Percentiles rank a stretch among this genome's conserved stretches.
phyloP scores from a whole-genome alignment of 2,113 vertebrate genomes.

The Cercopithecus mona region DNA sequence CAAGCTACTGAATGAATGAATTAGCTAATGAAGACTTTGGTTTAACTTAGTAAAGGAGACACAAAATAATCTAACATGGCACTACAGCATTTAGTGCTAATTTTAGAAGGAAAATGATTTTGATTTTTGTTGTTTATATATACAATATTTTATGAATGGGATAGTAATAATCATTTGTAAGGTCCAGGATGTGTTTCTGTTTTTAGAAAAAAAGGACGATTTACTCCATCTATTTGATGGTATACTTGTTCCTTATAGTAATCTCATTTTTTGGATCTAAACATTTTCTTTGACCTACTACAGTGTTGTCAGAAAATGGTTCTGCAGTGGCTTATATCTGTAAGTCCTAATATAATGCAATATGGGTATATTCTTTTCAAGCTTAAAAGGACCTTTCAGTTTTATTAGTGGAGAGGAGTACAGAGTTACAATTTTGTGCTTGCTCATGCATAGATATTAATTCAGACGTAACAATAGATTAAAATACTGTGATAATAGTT shows the following conservation, averaged over 20 bases:
- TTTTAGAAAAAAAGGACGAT: background rate
- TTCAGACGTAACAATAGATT: background rate
- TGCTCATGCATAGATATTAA: background rate
- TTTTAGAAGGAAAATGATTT: constrained; percentile 13
- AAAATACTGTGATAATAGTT: background rate
- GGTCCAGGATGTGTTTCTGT: background rate
- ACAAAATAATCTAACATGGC: background rate
- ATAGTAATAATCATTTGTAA: constrained; percentile 27
- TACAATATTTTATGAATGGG: background rate
- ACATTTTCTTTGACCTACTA: background rate
- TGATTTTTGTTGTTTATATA: background rate
- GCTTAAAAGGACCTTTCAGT: background rate
- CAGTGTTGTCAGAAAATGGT: constrained; percentile 3
- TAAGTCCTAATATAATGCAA: background rate
- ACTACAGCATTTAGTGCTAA: background rate
- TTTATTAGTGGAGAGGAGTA: background rate
- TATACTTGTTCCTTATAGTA: constrained; percentile 9
- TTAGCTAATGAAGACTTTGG: background rate
- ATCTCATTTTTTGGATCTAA: background rate
- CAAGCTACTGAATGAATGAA: background rate
- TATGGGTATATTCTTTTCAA: background rate
- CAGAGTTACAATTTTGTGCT: background rate
- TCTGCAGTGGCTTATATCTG: background rate
- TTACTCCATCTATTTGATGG: background rate
- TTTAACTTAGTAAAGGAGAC: background rate